phyloP scores from a whole-genome alignment of 1,140 invertebrate genomes.

The Sinonovacula constricta region DNA sequence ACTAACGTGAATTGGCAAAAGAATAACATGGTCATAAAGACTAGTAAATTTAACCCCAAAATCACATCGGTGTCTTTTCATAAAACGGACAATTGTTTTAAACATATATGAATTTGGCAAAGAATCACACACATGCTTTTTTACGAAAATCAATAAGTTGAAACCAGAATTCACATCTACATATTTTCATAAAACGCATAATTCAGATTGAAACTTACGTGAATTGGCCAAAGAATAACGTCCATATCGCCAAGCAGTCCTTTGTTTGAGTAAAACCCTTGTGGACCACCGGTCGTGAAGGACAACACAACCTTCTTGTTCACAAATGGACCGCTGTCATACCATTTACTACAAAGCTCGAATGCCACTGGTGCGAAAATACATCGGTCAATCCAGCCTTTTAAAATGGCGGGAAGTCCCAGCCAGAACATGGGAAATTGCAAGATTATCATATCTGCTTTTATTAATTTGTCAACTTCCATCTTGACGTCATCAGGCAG shows the following conservation, averaged over 20 bases:
- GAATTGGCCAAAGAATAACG: constrained; percentile 33
- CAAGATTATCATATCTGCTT: constrained; percentile 56
- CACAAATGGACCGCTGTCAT: constrained; percentile 24
- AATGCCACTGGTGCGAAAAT: background rate
- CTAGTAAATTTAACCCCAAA: no score
- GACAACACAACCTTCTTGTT: constrained; percentile 22
- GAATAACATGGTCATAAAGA: no score
- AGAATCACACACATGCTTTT: no score
- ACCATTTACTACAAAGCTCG: background rate
- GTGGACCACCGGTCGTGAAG: constrained; percentile 25
- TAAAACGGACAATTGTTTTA: no score
- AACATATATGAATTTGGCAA: no score
- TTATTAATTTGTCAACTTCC: constrained; percentile 46
- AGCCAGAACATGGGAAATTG: constrained; percentile 59
- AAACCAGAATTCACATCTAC: no score
- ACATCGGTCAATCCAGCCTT: constrained; percentile 56
- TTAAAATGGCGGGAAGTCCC: constrained; percentile 56
- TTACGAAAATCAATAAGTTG: no score
- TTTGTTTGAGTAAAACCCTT: constrained; percentile 12
- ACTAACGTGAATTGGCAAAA: no score
- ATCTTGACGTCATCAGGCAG: constrained; percentile 20
- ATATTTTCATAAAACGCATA: no score
- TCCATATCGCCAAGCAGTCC: constrained; percentile 36
- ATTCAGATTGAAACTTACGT: no score
- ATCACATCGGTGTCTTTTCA: no score